These are phyloP conservation scores for Larimichthys crocea DNA, from an alignment of 2,113 vertebrate genomes.

Conservation along the genomic window DNA sequence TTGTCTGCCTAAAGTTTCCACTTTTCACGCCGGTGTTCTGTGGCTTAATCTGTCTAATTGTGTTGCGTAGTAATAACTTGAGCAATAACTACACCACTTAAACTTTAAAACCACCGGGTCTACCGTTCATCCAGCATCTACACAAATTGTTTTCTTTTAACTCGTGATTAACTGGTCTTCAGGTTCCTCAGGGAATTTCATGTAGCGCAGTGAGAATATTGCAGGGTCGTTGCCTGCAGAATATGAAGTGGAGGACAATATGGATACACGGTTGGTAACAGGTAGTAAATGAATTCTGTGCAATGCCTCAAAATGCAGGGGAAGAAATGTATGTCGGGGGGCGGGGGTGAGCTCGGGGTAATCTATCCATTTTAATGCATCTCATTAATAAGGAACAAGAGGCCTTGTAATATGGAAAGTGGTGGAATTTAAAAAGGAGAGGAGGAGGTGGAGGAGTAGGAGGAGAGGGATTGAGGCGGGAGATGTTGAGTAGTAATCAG, in stretches of 20 bases:
- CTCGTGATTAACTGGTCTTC: slow-evolving; percentile 41
- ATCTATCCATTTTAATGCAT: slow-evolving; percentile 72
- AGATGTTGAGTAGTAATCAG: slow-evolving; percentile 56
- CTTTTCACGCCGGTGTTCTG: background rate
- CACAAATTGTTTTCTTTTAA: slow-evolving; percentile 51
- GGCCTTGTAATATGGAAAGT: slow-evolving; percentile 48
- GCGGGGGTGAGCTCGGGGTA: background rate
- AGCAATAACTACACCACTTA: slow-evolving; percentile 41
- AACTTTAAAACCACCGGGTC: slow-evolving; percentile 32
- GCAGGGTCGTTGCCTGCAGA: slow-evolving; percentile 19
- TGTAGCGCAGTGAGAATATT: slow-evolving; percentile 24
- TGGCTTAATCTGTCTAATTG: slow-evolving; percentile 12
- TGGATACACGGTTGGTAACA: slow-evolving; percentile 4
- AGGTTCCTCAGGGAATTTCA: background rate
- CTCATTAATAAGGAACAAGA: slow-evolving; percentile 70
- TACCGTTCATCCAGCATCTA: slow-evolving; percentile 16
- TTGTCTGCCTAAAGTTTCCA: slow-evolving; percentile 10
- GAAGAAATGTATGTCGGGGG: background rate
- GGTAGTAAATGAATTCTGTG: slow-evolving; percentile 17
- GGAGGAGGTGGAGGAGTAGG: background rate
- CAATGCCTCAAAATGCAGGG: slow-evolving; percentile 40
- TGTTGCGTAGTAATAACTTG: background rate
- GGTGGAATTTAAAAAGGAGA: slow-evolving; percentile 4
- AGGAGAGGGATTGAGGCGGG: background rate
- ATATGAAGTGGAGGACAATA: slow-evolving; percentile 47